Evolutionary conservation across 2,113 vertebrate genomes (phyloP).

Genomic region (Melanerpes formicivorus): DNA sequence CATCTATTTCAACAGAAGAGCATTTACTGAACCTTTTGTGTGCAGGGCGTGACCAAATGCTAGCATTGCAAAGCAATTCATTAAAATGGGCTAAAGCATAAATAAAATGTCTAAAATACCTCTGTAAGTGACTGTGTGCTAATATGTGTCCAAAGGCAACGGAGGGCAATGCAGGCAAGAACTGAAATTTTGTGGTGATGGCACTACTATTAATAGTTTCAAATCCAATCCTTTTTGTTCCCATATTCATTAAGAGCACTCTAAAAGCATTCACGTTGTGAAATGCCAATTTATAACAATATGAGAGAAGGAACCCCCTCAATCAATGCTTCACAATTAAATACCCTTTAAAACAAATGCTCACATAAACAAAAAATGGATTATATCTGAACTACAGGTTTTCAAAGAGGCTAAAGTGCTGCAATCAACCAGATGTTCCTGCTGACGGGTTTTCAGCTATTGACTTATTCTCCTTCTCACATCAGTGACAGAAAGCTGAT

Average conservation of each 20-base stretch:
- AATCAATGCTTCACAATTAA: neutral
- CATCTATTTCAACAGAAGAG: neutral
- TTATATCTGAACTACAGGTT: constrained; percentile 9
- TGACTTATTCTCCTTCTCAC: neutral
- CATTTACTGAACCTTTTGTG: neutral
- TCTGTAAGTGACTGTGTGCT: neutral
- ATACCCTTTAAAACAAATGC: neutral
- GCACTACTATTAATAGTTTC: neutral
- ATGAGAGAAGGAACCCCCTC: neutral
- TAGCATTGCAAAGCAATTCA: neutral
- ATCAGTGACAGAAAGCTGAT: neutral
- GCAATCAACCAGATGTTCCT: constrained; percentile 18
- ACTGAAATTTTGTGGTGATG: neutral
- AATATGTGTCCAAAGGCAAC: neutral
- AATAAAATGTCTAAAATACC: neutral
- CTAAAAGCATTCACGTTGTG: neutral
- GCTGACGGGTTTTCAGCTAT: constrained; percentile 5
- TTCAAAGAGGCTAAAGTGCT: neutral
- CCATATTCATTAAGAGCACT: neutral
- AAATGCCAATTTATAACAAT: neutral
- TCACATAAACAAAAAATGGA: neutral
- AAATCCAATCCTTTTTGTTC: neutral
- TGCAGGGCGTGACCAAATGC: neutral
- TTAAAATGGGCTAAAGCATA: neutral
- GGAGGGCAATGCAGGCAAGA: neutral